Conservation (phyloP, 1,140 invertebrate genomes). For the Diabrotica undecimpunctata region DNA sequence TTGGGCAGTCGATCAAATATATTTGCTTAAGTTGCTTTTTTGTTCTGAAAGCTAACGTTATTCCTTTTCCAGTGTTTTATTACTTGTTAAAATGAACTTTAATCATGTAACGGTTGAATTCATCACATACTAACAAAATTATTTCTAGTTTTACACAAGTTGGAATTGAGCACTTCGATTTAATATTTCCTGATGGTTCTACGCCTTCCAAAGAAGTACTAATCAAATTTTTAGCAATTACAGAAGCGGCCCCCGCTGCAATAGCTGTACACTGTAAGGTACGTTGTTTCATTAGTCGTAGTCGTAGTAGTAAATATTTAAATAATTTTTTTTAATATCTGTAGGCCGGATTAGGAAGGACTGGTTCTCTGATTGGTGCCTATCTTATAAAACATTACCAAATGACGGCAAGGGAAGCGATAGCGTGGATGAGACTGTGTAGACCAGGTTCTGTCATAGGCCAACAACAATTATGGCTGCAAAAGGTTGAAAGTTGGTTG, state of each 20-base stretch:
- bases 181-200: conserved; percentile 79
- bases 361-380: conserved; percentile 76
- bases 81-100: too few relatives aligned
- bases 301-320: background rate
- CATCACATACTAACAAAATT: background rate
- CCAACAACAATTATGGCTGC: conserved; percentile 75
- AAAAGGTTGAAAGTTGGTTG: conserved; percentile 53
- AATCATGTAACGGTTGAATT: too few relatives aligned
- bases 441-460: conserved; percentile 81
- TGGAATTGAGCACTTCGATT: conserved; percentile 73
- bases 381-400: conserved; percentile 82
- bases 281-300: conserved; percentile 30
- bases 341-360: conserved; percentile 76
- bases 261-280: conserved; percentile 85
- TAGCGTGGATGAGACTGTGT: conserved; percentile 80
- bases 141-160: conserved; percentile 61
- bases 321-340: background rate
- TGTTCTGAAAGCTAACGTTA: too few relatives aligned
- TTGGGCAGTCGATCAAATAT: too few relatives aligned
- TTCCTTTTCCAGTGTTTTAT: too few relatives aligned
- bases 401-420: conserved; percentile 76
- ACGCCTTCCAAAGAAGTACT: conserved; percentile 69
- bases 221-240: conserved; percentile 67
- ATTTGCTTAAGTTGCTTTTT: too few relatives aligned
- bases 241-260: conserved; percentile 66